phyloP scores from a whole-genome alignment of 2,797 vertebrate genomes.

The Rhinichthys osculus region DNA sequence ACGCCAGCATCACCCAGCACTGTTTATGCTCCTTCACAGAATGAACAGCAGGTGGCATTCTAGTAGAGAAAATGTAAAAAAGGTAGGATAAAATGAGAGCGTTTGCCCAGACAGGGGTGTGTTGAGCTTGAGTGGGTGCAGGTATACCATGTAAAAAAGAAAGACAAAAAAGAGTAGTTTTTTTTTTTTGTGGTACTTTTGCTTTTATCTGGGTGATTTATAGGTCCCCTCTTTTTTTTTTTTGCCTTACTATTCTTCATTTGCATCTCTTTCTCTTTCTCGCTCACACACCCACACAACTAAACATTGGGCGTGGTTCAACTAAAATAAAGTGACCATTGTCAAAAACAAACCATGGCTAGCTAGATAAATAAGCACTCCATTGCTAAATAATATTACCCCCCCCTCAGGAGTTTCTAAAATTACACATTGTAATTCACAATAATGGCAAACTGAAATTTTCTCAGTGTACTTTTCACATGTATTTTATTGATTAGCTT shows the following conservation, averaged over 20 bases:
- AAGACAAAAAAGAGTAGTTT: background rate
- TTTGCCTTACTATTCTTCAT: background rate
- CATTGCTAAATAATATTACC: background rate
- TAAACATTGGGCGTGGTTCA: constrained; percentile 1
- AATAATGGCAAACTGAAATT: background rate
- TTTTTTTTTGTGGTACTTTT: background rate
- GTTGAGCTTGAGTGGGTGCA: background rate
- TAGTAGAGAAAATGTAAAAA: background rate
- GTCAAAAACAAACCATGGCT: background rate
- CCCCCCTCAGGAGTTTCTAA: background rate
- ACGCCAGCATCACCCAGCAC: constrained; percentile 67
- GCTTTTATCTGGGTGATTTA: background rate
- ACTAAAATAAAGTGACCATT: background rate
- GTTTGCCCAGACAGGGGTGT: background rate
- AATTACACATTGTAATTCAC: constrained; percentile 1
- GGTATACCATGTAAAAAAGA: background rate
- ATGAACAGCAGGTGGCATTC: constrained; percentile 18
- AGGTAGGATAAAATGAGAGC: background rate
- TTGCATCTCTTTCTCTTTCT: constrained; percentile 6
- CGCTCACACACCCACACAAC: background rate
- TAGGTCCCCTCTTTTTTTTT: background rate
- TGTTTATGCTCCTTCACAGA: background rate
- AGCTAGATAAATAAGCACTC: background rate
- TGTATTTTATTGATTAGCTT: constrained; percentile 51
- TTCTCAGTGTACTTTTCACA: constrained; percentile 13